phyloP scores from a whole-genome alignment of 2,797 vertebrate species.

The Luscinia luscinia region DNA sequence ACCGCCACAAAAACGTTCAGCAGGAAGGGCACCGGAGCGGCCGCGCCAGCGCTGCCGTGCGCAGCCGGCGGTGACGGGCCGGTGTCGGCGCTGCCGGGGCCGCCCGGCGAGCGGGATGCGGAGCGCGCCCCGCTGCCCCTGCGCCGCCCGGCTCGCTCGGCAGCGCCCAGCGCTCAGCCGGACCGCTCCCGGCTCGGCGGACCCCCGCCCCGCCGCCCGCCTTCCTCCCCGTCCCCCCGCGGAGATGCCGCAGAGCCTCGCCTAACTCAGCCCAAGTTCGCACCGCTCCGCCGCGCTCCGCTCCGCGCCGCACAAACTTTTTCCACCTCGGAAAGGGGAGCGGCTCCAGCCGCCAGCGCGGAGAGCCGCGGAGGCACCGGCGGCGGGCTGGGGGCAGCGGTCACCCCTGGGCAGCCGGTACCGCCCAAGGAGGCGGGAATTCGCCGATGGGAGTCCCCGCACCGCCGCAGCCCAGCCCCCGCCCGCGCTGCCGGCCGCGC shows the following conservation, averaged over 20 bases:
- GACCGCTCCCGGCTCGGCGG: not conserved
- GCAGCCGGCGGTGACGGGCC: not conserved
- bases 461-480: not conserved
- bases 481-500: not conserved
- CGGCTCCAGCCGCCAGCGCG: not conserved
- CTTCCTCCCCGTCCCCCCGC: not conserved
- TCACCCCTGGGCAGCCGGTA: not conserved
- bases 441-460: not conserved
- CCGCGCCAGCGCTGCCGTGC: accelerated
- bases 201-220: not conserved
- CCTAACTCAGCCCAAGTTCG: constrained; percentile 15
- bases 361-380: not conserved
- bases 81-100: not conserved
- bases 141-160: not conserved
- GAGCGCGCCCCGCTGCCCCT: not conserved
- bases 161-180: not conserved
- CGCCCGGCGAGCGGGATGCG: accelerated
- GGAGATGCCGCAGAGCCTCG: not conserved
- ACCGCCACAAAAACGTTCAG: not conserved
- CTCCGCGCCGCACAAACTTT: constrained; percentile 16
- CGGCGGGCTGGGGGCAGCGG: not conserved
- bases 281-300: not conserved
- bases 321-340: not conserved
- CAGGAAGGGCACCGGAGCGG: accelerated
- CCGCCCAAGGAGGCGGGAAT: not conserved